Conservation (phyloP, 2,113 vertebrate genomes). For the Heteronetta atricapilla region DNA sequence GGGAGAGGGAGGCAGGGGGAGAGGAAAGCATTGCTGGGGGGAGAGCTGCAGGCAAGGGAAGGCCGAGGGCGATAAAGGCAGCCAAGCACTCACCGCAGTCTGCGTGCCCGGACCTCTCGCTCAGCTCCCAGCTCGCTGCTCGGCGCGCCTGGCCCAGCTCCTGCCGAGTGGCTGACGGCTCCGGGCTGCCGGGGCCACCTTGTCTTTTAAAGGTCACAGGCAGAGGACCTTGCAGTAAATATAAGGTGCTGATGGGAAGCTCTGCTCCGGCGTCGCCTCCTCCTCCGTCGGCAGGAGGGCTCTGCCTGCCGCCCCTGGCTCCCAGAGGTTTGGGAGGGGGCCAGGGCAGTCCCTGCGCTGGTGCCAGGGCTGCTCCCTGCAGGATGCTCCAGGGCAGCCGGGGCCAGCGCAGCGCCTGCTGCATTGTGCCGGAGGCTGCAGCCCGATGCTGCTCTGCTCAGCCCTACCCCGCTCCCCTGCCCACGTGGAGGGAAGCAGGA, state of each 20-base stretch:
- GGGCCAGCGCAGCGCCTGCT: slow-evolving; percentile 26
- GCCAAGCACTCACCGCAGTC: slow-evolving; percentile 63
- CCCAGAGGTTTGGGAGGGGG: background rate
- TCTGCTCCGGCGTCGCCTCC: background rate
- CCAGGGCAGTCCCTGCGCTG: background rate
- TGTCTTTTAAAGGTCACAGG: slow-evolving; percentile 47
- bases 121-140: background rate
- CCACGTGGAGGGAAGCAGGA: slow-evolving; percentile 47
- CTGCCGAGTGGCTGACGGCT: background rate
- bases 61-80: slow-evolving; percentile 8
- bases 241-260: slow-evolving; percentile 59
- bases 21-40: background rate
- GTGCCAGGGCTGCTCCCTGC: background rate
- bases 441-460: slow-evolving; percentile 1
- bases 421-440: slow-evolving; percentile 39
- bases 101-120: background rate
- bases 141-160: background rate
- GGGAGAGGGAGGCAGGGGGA: background rate
- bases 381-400: background rate
- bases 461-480: background rate
- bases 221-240: slow-evolving; percentile 67
- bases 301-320: background rate
- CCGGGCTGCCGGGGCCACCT: background rate
- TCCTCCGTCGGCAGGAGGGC: background rate
- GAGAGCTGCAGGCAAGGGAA: slow-evolving; percentile 1